Base-by-base conservation (phyloP, 1,140 invertebrate species). In the Philopotamus ludificatus region DNA sequence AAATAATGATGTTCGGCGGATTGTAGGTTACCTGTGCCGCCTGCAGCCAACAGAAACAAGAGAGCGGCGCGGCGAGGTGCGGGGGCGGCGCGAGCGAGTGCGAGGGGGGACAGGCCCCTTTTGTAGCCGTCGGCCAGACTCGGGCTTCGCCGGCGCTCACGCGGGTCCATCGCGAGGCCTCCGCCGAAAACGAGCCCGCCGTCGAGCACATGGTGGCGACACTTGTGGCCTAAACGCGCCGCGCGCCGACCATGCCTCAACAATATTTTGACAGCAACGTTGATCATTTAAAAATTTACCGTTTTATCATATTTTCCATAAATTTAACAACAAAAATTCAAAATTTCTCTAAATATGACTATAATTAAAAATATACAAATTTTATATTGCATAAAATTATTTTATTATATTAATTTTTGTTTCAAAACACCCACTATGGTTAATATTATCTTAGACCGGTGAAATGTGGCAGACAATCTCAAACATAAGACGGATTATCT, bases 41-140 rank as follows among this genome's bases (percentile, higher is more conserved):
- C 12, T 42, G 54, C 3, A 62, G 25, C 59, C 59, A 62, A 1
- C 28, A 15, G 45, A 62, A 10, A 28, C 22, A 50, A 4, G 21
- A 10, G 12, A 62, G 20, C 22, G 25, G 59, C 9, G 59, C 12
- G 1, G 59, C 10, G 3, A 62, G 21, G 22, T 62, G 59, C 2
- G 21, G 25, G 16, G 28, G 25, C 1, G 59, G 59, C n/a, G 23
- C 18, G 49, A 51, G n/a, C 21, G 28, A 23, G 47, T 51, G 59
- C 7, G 23, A 21, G 2, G 59, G 59, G 2, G 45, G n/a, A n/a
- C 22, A 8, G 1, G 41, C 57, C 2, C 15, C 41, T 26, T 25
- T 42, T 9, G 2, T 16, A 8, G 12, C 23, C 8, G 39, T 15
- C 15, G 21, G 18, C 57, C 57, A 60, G 15, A 60, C 22, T 15